Evolutionary conservation across 2,888 invertebrate species (phyloP), one percentile per base, ranked within the genome.

Genomic region (Epinotia brunnichana): DNA sequence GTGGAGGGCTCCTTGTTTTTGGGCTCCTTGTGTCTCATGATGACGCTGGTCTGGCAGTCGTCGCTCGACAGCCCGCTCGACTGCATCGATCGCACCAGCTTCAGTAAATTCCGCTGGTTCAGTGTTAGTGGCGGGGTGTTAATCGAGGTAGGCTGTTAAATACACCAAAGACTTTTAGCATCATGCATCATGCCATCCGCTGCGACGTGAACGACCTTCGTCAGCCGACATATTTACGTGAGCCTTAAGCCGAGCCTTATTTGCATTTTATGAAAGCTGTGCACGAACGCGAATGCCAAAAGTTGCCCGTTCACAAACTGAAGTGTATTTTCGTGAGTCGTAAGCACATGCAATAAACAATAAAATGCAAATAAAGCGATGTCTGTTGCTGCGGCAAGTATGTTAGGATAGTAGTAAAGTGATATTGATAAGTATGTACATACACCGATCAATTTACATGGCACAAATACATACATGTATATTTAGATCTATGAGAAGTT

Each of bases 31-130:
- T 90, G 92, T 83, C 90, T 91, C 92, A 90, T 90, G 77, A 89
- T 94, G 78, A 90, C 93, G 85, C 87, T 94, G 79, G 85, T 93
- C 85, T 85, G 94, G 86, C 85, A 94, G 84, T 87, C 93, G 64
- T 94, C 94, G 81, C 94, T 94, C 67, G 94, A 94, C 70, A 93
- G 87, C 74, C 90, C 91, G 82, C 94, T 94, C 77, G 93, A 94
- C 84, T 94, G 94, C 88, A 94, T 94, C 76, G 94, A 94, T 74
- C 91, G 94, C 74, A 94, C 94, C 80, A 94, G 85, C 84, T 94
- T 94, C 85, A 94, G 89, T 79, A 94, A 86, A 78, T 94, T 94
- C 89, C 94, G 92, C 81, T 94, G 94, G 83, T 94, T 94, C 87
- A 93, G 90, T 85, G 94, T 94, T 88, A 94, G 90, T 87, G 94